Conservation (phyloP, 2,113 vertebrate genomes). For the Ptilonorhynchus violaceus region DNA sequence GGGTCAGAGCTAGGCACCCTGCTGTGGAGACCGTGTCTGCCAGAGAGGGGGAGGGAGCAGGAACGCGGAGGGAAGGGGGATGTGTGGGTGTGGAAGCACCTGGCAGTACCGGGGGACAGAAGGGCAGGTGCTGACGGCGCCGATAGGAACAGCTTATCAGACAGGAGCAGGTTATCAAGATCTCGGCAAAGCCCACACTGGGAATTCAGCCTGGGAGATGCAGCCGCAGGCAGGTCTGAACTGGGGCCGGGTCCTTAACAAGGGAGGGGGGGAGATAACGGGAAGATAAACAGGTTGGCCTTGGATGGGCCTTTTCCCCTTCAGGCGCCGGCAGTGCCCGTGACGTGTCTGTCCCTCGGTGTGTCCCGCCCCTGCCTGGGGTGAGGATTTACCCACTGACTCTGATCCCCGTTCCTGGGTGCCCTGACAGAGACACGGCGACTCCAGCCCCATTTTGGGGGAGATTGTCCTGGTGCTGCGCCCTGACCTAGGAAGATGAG, state of each 20-base stretch:
- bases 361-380: not conserved
- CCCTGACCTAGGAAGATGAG: not conserved
- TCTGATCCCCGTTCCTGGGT: not conserved
- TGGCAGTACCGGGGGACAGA: not conserved
- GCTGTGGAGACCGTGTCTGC: rapidly evolving
- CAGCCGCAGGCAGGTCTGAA: not conserved
- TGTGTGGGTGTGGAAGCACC: not conserved
- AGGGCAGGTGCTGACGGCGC: not conserved
- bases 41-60: not conserved
- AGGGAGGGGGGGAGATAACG: not conserved
- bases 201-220: not conserved
- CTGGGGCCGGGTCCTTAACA: not conserved
- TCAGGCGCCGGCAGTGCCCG: not conserved
- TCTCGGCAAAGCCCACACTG: not conserved
- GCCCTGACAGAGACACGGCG: not conserved
- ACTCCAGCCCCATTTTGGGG: rapidly evolving
- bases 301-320: not conserved
- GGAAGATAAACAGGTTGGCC: not conserved
- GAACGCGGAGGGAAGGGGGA: rapidly evolving
- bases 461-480: not conserved
- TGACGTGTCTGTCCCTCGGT: rapidly evolving
- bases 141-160: not conserved
- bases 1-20: not conserved
- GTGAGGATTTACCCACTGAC: not conserved
- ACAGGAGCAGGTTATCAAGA: too few relatives aligned